A percentile compares a stretch with the other conserved stretches of the same genome.
Evolutionary conservation across 2,113 vertebrate genomes (phyloP).

Genomic region (Entomyzon cyanotis): DNA sequence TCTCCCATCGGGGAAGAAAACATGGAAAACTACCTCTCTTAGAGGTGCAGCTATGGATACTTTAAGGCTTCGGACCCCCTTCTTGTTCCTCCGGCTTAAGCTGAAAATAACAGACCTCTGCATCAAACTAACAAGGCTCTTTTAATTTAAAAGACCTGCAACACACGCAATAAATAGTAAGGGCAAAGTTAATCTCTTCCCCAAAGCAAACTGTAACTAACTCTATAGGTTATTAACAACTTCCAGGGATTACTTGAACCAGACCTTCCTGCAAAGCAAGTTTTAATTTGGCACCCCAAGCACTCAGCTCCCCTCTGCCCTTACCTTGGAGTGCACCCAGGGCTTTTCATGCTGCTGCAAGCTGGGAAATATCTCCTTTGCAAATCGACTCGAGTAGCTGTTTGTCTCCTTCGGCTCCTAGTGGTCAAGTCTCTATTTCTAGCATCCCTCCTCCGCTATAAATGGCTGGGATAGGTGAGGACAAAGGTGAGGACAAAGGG

Average conservation of each 20-base stretch:
- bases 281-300: fast-evolving
- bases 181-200: not conserved
- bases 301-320: not conserved
- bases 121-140: not conserved
- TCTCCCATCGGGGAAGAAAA: not conserved
- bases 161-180: not conserved
- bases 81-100: not conserved
- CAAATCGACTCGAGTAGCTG: not conserved
- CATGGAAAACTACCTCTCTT: not conserved
- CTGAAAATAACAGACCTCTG: not conserved
- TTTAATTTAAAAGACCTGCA: not conserved
- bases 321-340: constrained; percentile 16
- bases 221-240: not conserved
- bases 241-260: not conserved
- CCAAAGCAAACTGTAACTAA: not conserved
- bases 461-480: not conserved
- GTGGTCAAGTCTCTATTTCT: not conserved
- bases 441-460: not conserved
- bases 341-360: not conserved
- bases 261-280: not conserved
- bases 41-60: not conserved
- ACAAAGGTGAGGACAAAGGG: constrained; percentile 28
- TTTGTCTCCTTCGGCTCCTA: not conserved
- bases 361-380: not conserved
- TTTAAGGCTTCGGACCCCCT: not conserved